Evolutionary conservation across 2,113 vertebrate species (phyloP).

Genomic region (Crotalus horridus): DNA sequence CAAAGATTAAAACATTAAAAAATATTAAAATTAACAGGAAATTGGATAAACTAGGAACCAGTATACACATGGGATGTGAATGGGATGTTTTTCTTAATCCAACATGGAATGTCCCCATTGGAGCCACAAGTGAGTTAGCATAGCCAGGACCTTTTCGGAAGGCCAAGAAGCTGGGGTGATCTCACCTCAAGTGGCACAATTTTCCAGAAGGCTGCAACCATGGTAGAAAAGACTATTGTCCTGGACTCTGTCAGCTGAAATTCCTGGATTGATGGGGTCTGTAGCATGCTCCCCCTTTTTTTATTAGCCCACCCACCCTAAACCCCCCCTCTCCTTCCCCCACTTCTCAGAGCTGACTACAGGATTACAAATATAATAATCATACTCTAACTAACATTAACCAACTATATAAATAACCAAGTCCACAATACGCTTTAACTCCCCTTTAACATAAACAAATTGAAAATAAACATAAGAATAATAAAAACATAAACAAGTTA

Average conservation of each 20-base stretch:
- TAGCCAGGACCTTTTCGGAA: neutral
- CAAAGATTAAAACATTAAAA: neutral
- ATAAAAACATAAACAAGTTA: no score
- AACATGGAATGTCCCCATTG: neutral
- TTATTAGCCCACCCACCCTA: no score
- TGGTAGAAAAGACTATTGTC: neutral
- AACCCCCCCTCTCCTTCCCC: no score
- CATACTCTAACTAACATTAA: no score
- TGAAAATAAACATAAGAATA: no score
- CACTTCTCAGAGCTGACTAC: no score
- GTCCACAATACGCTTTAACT: no score
- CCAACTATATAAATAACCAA: no score
- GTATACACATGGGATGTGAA: neutral
- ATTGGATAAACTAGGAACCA: neutral
- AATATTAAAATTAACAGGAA: neutral
- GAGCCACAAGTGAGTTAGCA: neutral
- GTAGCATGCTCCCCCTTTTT: neutral
- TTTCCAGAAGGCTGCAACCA: neutral
- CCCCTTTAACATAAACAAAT: no score
- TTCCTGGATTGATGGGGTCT: neutral
- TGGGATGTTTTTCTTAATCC: neutral
- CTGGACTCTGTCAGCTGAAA: neutral
- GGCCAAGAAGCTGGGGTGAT: neutral
- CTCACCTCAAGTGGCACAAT: neutral
- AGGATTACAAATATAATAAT: no score